Base-by-base conservation (phyloP, 2,888 invertebrate species). In the Clunio marinus region DNA sequence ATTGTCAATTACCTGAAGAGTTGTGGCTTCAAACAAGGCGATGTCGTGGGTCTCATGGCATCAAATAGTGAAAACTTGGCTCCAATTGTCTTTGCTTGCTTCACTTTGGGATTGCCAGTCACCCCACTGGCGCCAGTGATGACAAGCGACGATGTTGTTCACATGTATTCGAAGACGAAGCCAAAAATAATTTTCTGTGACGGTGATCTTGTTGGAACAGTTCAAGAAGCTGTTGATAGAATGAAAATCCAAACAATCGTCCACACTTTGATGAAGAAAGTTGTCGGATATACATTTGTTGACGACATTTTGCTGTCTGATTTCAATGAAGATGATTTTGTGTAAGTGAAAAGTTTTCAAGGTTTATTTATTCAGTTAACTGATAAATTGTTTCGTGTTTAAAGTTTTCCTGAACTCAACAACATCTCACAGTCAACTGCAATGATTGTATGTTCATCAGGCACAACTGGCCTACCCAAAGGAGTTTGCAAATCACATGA, bases 11-110 rank as follows among this genome's bases (percentile, higher is more conserved):
- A 73, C 25, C 71, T 75, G 25, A 63, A 69, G 7, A 59, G 70
- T 1, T 69, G 71, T 37, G 70, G 73, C 2, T 70, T 74, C 2
- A 45, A 22, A 1, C 68, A 70, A 68, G 70, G 72, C 5, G 72
- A 76, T 35, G 70, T 74, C 25, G 72, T 76, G 22, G 75, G 75
- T 2, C 37, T 76, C 8, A 59, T 74, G 17, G 75, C 73, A 4
- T 70, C 72, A 0, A 76, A 76, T 63, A 71, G 72, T 2, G 74
- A 73, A 1, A 72, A 75, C 69, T 24, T 75, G 35, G 73, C 73
- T 1, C 72, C 69, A 27, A 17, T 65, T 20, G 65, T 65, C 2
- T 55, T 63, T 57, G 69, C 63, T 8, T 45, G 41, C 10, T 37
- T 69, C 2, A 15, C 45, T 1, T 8, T 65, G 5, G 57, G 57